Percentiles rank a stretch among this genome's conserved stretches.
Conservation (phyloP, 2,888 invertebrate species). For the Euzetes globulus region DNA sequence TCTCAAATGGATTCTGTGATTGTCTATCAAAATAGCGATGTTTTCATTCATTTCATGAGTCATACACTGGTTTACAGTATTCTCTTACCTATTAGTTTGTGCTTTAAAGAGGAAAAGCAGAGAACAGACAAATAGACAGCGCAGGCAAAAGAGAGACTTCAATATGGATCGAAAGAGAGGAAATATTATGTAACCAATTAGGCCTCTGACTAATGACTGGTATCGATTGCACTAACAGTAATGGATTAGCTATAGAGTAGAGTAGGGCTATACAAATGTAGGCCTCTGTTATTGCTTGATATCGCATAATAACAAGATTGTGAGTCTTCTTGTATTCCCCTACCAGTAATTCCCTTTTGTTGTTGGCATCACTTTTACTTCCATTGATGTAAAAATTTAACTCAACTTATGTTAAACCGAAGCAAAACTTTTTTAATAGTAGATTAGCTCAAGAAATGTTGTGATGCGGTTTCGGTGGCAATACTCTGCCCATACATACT, state of each 20-base stretch:
- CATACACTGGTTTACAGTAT: not conserved
- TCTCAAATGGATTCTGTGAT: not conserved
- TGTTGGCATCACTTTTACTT: constrained; percentile 16
- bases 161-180: constrained; percentile 24
- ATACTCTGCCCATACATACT: not conserved
- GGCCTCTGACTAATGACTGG: constrained; percentile 23
- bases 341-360: constrained; percentile 23
- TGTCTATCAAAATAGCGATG: not conserved
- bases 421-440: constrained; percentile 4
- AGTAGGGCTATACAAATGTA: constrained; percentile 6
- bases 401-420: not conserved
- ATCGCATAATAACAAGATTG: constrained; percentile 16
- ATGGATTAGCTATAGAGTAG: constrained; percentile 19
- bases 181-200: constrained; percentile 27
- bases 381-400: not conserved
- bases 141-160: constrained; percentile 7
- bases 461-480: not conserved
- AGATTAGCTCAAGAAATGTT: not conserved
- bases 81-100: constrained; percentile 10
- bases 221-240: constrained; percentile 22
- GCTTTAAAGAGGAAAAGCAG: constrained; percentile 14
- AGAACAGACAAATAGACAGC: not conserved
- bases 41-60: constrained; percentile 15
- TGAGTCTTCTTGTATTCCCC: constrained; percentile 16
- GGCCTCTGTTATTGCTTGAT: constrained; percentile 20